Evolutionary conservation across 2,888 invertebrate genomes (phyloP).

Genomic region (Hermaeophaga mercurialis): DNA sequence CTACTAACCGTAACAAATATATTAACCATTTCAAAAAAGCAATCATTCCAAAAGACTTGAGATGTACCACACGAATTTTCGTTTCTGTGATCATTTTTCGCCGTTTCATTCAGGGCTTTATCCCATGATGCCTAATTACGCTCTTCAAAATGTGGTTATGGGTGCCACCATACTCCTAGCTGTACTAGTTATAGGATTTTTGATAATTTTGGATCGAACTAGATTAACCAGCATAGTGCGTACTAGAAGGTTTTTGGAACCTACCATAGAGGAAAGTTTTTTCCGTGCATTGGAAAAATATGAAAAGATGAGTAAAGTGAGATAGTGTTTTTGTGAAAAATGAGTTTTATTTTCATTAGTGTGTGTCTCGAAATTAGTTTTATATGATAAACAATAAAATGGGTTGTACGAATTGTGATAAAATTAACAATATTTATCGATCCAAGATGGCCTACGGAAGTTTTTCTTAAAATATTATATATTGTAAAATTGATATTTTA

Average conservation of each 20-base stretch:
- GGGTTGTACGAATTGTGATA: too few relatives aligned
- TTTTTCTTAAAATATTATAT: too few relatives aligned
- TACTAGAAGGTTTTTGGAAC: slow-evolving; percentile 33
- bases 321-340: too few relatives aligned
- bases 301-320: slow-evolving; percentile 1
- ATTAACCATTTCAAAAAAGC: not conserved
- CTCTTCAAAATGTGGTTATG: slow-evolving; percentile 39
- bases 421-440: too few relatives aligned
- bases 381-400: too few relatives aligned
- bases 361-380: too few relatives aligned
- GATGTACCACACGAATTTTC: slow-evolving; percentile 24
- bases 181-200: slow-evolving; percentile 43
- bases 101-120: slow-evolving; percentile 20
- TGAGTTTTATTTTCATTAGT: too few relatives aligned
- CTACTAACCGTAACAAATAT: not conserved
- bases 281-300: slow-evolving; percentile 28
- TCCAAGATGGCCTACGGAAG: too few relatives aligned
- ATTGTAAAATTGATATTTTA: too few relatives aligned
- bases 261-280: slow-evolving; percentile 25
- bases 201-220: slow-evolving; percentile 43
- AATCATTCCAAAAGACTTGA: not conserved
- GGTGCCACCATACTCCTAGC: slow-evolving; percentile 44
- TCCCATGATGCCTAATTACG: slow-evolving; percentile 38
- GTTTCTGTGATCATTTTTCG: slow-evolving; percentile 39
- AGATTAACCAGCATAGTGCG: slow-evolving; percentile 44